Percentiles rank a stretch among this genome's conserved stretches.
phyloP scores from a whole-genome alignment of 1,140 invertebrate genomes.

The Cydia strobilella region DNA sequence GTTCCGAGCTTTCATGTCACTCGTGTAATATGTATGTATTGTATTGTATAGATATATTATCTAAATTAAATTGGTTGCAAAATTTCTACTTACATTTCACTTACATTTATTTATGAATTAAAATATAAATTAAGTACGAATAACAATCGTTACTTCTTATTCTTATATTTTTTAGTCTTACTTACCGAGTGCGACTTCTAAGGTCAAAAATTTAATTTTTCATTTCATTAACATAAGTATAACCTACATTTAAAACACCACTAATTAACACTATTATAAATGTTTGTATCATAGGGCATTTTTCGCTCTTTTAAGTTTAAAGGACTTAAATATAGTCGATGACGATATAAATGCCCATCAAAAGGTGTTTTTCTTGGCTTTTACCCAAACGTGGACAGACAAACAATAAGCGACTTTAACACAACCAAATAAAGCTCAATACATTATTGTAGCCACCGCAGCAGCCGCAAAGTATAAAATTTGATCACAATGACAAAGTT shows the following conservation, averaged over 20 bases:
- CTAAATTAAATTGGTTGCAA: background rate
- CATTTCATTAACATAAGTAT: background rate
- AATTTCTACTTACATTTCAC: background rate
- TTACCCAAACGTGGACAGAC: background rate
- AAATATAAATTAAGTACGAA: conserved; percentile 29
- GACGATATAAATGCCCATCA: no score
- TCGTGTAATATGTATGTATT: background rate
- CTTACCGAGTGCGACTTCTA: background rate
- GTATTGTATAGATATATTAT: background rate
- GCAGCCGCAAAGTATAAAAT: background rate
- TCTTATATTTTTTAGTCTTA: background rate
- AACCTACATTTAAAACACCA: no score
- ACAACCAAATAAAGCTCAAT: conserved; percentile 16
- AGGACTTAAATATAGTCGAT: background rate
- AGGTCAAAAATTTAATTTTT: background rate
- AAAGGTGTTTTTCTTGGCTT: background rate
- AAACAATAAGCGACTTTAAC: conserved; percentile 18
- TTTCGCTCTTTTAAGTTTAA: no score
- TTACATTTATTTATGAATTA: background rate
- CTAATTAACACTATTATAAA: no score
- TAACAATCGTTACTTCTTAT: background rate
- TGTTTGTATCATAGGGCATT: no score
- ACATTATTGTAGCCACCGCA: background rate
- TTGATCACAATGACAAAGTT: background rate
- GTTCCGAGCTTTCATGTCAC: background rate